phyloP scores from a whole-genome alignment of 2,797 vertebrate species.

The Pipistrellus pygmaeus region DNA sequence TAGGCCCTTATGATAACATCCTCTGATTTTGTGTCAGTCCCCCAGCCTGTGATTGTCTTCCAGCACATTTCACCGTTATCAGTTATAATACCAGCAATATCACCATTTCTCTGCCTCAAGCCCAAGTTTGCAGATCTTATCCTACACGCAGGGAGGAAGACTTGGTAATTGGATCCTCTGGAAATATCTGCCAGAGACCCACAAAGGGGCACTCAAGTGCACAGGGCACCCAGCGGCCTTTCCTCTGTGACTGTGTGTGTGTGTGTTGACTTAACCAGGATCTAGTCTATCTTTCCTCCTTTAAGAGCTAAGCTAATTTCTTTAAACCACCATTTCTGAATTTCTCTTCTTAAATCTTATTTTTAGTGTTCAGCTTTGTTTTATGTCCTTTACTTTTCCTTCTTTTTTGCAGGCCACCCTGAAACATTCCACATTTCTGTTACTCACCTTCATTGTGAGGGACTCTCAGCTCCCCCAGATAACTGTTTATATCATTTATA shows the following conservation, averaged over 20 bases:
- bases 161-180: constrained; percentile 74
- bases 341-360: constrained; percentile 33
- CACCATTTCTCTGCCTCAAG: constrained; percentile 82
- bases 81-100: constrained; percentile 80
- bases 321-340: not conserved
- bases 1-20: not conserved
- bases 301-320: not conserved
- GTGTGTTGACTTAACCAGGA: not conserved
- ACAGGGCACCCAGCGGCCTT: not conserved
- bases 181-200: constrained; percentile 71
- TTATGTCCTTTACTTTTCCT: not conserved
- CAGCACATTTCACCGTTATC: constrained; percentile 81
- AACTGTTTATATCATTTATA: not conserved
- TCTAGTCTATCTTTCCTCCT: not conserved
- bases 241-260: not conserved
- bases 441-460: not conserved
- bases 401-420: not conserved
- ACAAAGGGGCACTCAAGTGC: not conserved
- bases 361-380: constrained; percentile 17
- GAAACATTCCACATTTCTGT: constrained; percentile 35
- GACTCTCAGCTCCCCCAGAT: not conserved
- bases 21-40: constrained; percentile 80
- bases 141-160: constrained; percentile 86
- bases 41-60: constrained; percentile 78
- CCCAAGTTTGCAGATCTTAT: constrained; percentile 86